phyloP scores from a whole-genome alignment of 2,888 invertebrate species.

The Prenolepis imparis region DNA sequence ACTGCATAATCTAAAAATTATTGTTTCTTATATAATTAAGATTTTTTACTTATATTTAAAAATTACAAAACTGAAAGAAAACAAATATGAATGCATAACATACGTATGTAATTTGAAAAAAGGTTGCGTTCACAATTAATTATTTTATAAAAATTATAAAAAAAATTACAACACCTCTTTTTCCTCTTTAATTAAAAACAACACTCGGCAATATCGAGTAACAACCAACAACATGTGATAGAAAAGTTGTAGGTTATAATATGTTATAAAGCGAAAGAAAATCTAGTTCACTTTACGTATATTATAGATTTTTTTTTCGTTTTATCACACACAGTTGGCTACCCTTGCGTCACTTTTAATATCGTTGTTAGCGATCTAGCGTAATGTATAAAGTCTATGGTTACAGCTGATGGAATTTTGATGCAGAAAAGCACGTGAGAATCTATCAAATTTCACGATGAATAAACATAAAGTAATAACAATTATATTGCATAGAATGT shows the following conservation, averaged over 20 bases:
- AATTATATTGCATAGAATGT: constrained; percentile 20
- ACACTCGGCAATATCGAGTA: not conserved
- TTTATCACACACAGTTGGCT: no score
- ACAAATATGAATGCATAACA: not conserved
- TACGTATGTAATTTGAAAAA: not conserved
- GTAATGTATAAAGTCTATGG: no score
- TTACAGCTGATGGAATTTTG: not conserved
- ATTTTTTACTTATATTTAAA: not conserved
- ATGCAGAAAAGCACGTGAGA: not conserved
- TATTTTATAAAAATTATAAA: not conserved
- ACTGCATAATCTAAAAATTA: constrained; percentile 4
- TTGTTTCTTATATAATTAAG: not conserved
- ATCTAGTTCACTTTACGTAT: no score
- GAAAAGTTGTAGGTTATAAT: not conserved
- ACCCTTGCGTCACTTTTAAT: no score
- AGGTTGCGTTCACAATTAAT: not conserved
- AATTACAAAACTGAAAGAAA: not conserved
- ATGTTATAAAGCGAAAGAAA: no score
- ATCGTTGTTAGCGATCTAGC: no score
- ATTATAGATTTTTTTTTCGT: no score
- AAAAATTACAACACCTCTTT: not conserved
- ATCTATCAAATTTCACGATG: not conserved
- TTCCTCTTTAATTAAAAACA: not conserved
- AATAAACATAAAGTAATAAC: not conserved
- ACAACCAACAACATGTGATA: not conserved